phyloP scores from a whole-genome alignment of 2,888 invertebrate genomes.

The Seira musarum region DNA sequence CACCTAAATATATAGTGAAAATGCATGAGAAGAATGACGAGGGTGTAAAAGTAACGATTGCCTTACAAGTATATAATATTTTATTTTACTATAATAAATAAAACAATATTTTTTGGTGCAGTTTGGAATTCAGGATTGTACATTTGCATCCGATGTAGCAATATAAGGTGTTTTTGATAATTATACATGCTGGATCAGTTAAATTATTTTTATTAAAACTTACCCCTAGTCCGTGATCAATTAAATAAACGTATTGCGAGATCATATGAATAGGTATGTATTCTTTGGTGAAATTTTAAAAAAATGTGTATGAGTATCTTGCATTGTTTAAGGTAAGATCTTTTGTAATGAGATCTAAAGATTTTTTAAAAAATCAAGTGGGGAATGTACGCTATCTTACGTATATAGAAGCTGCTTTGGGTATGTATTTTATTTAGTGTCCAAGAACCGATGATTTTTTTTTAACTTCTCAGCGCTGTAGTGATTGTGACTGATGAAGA shows the following conservation, averaged over 20 bases:
- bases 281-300: constrained; percentile 2
- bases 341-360: neutral
- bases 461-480: constrained; percentile 33
- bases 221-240: too few species aligned
- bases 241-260: too few species aligned
- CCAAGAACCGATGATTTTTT: neutral
- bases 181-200: neutral
- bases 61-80: neutral
- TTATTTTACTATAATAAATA: neutral
- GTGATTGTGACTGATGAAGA: constrained; percentile 65
- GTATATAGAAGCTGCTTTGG: neutral
- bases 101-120: neutral
- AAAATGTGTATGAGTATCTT: neutral
- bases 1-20: neutral
- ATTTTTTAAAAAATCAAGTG: too few species aligned
- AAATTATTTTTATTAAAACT: too few species aligned
- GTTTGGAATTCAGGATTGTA: neutral
- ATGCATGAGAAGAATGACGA: neutral
- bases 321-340: neutral
- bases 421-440: neutral
- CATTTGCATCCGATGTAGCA: neutral
- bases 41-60: constrained; percentile 17
- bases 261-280: neutral
- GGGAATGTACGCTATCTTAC: neutral
- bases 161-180: neutral